These are phyloP conservation scores for Crocuta crocuta DNA, from an alignment of 2,113 vertebrate species.

Conservation along the genomic window DNA sequence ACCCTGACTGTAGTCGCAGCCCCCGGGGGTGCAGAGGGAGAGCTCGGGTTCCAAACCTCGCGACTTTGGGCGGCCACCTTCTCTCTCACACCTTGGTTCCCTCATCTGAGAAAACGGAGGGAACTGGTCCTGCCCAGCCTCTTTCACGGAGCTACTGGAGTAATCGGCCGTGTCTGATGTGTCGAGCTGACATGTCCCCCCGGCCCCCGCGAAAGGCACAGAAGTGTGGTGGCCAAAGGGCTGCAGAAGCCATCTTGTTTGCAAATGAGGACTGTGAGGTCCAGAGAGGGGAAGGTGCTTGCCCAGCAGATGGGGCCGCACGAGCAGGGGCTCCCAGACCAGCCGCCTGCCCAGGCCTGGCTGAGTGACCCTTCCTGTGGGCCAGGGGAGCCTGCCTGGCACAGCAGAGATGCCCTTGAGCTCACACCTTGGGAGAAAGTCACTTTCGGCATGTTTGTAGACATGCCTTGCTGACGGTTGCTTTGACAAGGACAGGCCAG, in stretches of 20 bases:
- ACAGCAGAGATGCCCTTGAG: not conserved
- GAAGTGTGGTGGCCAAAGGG: not conserved
- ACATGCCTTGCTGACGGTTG: not conserved
- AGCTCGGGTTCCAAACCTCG: not conserved
- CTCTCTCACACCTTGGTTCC: not conserved
- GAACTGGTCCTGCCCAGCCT: not conserved
- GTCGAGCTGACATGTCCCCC: not conserved
- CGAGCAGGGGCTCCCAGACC: not conserved
- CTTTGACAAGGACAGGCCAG: not conserved
- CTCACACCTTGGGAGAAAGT: not conserved
- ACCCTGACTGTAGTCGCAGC: not conserved
- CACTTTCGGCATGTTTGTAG: not conserved
- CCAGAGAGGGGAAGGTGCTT: not conserved
- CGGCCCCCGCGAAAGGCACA: not conserved
- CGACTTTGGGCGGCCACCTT: too few relatives aligned
- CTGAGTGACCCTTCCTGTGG: not conserved
- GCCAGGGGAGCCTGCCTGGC: not conserved
- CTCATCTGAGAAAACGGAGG: not conserved
- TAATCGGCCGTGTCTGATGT: not conserved
- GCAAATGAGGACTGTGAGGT: too few relatives aligned
- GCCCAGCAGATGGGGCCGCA: not conserved
- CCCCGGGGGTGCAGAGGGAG: not conserved
- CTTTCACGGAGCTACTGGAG: not conserved
- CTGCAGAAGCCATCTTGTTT: not conserved
- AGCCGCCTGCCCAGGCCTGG: not conserved